Conservation (phyloP, 92 coral and sea anemone species). For the Virgularia gustaviana region DNA sequence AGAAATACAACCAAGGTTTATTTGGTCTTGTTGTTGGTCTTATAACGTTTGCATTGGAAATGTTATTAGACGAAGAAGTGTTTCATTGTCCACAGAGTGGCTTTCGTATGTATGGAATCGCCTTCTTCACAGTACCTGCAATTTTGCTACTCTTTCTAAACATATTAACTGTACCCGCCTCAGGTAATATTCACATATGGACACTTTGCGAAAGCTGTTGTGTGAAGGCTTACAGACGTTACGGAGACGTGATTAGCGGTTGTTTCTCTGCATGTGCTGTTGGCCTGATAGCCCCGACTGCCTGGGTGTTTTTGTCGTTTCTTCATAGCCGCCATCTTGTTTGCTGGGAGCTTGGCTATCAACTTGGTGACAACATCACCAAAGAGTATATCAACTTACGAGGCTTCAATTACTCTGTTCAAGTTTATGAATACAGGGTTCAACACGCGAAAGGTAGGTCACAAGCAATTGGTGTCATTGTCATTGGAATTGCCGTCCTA, state of each 20-base stretch:
- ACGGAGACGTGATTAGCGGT: neutral
- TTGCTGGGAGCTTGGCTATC: constrained; percentile 15
- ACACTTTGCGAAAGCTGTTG: neutral
- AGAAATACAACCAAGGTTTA: neutral
- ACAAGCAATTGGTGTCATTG: neutral
- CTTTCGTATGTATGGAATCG: neutral
- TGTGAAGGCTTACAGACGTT: neutral
- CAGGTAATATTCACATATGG: neutral
- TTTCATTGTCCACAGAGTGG: neutral
- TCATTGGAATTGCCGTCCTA: neutral
- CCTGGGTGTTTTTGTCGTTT: neutral
- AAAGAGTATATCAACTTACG: neutral
- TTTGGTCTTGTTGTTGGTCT: neutral
- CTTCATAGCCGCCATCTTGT: neutral
- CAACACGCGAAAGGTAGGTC: neutral
- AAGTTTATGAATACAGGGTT: neutral
- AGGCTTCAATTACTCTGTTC: neutral
- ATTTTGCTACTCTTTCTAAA: neutral
- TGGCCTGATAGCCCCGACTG: constrained; percentile 2
- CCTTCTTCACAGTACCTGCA: neutral
- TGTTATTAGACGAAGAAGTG: neutral
- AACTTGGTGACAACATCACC: constrained; percentile 3
- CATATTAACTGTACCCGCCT: neutral
- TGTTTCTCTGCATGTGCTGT: neutral
- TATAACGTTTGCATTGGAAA: constrained; percentile 3